Percentiles rank a stretch among this genome's conserved stretches.
These are phyloP conservation scores for Oreochromis grahami DNA, from an alignment of 2,797 vertebrate species.

Conservation along the genomic window DNA sequence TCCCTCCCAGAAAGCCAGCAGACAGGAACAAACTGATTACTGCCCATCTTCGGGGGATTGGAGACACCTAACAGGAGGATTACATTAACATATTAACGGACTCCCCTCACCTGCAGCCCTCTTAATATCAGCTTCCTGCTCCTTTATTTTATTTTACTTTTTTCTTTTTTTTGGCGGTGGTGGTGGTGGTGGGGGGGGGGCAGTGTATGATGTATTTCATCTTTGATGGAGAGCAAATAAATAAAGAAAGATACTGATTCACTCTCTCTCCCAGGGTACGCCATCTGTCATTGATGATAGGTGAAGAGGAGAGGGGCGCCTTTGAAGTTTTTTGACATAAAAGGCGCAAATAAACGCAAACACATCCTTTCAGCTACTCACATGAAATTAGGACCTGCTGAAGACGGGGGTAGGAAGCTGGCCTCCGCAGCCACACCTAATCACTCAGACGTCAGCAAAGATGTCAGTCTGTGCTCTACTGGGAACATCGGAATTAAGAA, in stretches of 20 bases:
- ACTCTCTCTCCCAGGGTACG: conserved; percentile 64
- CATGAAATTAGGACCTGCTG: conserved; percentile 74
- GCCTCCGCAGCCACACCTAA: conserved; percentile 81
- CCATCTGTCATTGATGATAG: conserved; percentile 76
- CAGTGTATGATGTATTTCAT: conserved; percentile 60
- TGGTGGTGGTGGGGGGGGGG: not conserved
- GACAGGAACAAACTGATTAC: conserved; percentile 82
- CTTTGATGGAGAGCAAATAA: conserved; percentile 67
- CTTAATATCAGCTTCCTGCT: conserved; percentile 50
- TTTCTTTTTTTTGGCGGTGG: not conserved
- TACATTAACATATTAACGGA: conserved; percentile 79
- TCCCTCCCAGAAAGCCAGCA: conserved; percentile 72
- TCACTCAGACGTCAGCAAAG: conserved; percentile 75
- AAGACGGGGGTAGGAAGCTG: conserved; percentile 65
- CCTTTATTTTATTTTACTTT: conserved; percentile 32
- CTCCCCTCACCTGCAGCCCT: conserved; percentile 64
- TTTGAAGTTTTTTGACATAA: conserved; percentile 83
- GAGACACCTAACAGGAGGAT: conserved; percentile 78
- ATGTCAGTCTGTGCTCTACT: conserved; percentile 59
- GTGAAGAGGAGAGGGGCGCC: conserved; percentile 68
- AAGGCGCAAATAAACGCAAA: conserved; percentile 79
- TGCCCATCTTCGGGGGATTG: conserved; percentile 77
- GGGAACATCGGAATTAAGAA: conserved; percentile 68
- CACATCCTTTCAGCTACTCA: conserved; percentile 79
- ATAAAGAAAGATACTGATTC: conserved; percentile 68